These are phyloP conservation scores for Coecobrya sp. DNA, from an alignment of 2,888 invertebrate species.

Conservation along the genomic window DNA sequence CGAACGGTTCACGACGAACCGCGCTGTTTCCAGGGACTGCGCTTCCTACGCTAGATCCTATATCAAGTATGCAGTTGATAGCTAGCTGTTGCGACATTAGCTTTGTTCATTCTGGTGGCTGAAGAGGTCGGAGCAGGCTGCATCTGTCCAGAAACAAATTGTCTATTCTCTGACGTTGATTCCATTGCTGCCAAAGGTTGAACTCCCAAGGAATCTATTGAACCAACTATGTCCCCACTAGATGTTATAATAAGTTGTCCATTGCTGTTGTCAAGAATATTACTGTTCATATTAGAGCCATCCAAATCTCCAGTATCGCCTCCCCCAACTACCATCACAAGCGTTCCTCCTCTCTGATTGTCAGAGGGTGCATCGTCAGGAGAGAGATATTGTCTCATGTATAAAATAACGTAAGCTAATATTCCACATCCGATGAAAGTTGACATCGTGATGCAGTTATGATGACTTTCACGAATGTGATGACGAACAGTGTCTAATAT, in stretches of 20 bases:
- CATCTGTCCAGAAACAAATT: neutral
- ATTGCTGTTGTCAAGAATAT: neutral
- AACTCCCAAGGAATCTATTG: conserved; percentile 56
- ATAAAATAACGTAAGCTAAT: conserved; percentile 17
- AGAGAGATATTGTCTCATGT: conserved; percentile 28
- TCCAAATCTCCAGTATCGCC: neutral
- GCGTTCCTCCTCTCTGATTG: neutral
- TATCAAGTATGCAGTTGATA: neutral
- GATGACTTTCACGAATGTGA: conserved; percentile 68
- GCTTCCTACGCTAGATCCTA: neutral
- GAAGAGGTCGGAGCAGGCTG: neutral
- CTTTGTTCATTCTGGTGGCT: neutral
- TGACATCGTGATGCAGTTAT: conserved; percentile 43
- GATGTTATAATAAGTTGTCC: conserved; percentile 31
- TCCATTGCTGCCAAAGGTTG: neutral
- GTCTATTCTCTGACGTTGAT: neutral
- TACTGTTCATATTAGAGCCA: neutral
- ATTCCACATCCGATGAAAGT: conserved; percentile 54
- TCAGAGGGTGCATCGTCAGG: neutral
- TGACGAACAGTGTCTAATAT: conserved; percentile 57
- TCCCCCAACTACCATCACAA: neutral
- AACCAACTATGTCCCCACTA: conserved; percentile 35
- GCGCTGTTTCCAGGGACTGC: neutral
- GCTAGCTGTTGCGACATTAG: neutral
- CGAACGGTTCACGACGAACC: neutral